phyloP scores from a whole-genome alignment of 2,797 vertebrate genomes.

The Anabas testudineus region DNA sequence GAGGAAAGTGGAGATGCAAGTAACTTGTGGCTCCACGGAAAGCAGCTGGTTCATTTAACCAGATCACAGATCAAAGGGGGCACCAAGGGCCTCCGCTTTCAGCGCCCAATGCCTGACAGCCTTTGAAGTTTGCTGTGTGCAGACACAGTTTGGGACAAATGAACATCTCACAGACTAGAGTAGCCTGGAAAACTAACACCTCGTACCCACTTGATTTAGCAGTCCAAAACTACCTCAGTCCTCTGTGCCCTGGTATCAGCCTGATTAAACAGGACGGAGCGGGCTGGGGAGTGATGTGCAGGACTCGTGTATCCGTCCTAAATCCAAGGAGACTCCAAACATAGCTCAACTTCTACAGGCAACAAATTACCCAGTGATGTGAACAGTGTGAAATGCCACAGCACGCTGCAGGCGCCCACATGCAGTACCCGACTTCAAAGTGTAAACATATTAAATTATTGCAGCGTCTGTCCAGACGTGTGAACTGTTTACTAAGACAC shows the following conservation, averaged over 20 bases:
- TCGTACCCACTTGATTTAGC: background rate
- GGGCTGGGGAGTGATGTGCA: slow-evolving; percentile 6
- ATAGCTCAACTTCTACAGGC: slow-evolving; percentile 26
- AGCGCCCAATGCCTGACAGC: slow-evolving; percentile 24
- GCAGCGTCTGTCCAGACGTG: slow-evolving; percentile 7
- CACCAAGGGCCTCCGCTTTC: slow-evolving; percentile 7
- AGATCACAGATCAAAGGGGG: slow-evolving; percentile 51
- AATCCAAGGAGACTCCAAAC: slow-evolving; percentile 55
- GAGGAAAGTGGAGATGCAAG: background rate
- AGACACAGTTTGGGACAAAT: slow-evolving; percentile 33
- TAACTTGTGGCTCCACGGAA: background rate
- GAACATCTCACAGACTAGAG: slow-evolving; percentile 16
- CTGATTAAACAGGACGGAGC: background rate
- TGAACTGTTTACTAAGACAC: slow-evolving; percentile 5
- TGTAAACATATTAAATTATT: slow-evolving; percentile 22
- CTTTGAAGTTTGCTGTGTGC: slow-evolving; percentile 53
- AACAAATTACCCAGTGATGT: background rate
- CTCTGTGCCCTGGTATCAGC: background rate
- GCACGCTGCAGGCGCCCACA: background rate
- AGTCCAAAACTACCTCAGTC: background rate
- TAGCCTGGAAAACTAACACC: background rate
- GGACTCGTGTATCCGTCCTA: slow-evolving; percentile 35
- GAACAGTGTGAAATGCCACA: slow-evolving; percentile 22
- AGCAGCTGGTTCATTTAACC: slow-evolving; percentile 56
- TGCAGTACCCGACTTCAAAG: slow-evolving; percentile 2